A percentile compares a stretch with the other conserved stretches of the same genome.
phyloP scores from a whole-genome alignment of 35 echinoderm and acorn worm species.

The Acanthaster planci region DNA sequence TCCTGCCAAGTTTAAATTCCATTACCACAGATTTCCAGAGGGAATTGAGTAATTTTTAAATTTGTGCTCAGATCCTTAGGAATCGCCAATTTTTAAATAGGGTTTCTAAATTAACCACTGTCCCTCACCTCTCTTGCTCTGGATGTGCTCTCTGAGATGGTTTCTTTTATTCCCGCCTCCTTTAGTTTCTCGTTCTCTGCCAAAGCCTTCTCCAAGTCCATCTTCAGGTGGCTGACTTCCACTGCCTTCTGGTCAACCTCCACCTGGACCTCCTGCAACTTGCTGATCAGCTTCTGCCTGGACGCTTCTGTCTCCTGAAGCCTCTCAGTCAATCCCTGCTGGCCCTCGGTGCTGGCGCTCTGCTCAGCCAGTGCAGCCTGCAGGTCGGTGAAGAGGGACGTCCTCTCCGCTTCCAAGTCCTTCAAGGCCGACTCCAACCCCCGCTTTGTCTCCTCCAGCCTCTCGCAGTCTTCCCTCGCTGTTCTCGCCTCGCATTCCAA shows the following conservation, averaged over 20 bases:
- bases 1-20: too few species aligned
- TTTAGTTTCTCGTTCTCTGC: slow-evolving; percentile 24
- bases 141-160: neutral
- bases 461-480: neutral
- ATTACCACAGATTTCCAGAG: too few species aligned
- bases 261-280: slow-evolving; percentile 63
- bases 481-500: neutral
- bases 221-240: neutral
- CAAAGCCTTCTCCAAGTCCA: slow-evolving; percentile 40
- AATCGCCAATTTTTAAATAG: too few species aligned
- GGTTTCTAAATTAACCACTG: too few species aligned
- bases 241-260: slow-evolving; percentile 31
- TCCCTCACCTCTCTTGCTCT: neutral
- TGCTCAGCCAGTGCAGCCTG: slow-evolving; percentile 65
- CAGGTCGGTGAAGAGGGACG: slow-evolving; percentile 65
- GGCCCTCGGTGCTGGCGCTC: slow-evolving; percentile 26
- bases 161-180: neutral
- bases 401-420: slow-evolving; percentile 44
- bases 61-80: too few species aligned
- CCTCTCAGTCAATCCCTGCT: slow-evolving; percentile 46
- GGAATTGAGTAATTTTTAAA: too few species aligned
- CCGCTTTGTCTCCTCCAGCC: slow-evolving; percentile 44
- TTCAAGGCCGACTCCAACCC: slow-evolving; percentile 48
- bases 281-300: slow-evolving; percentile 71
- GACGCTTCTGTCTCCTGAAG: slow-evolving; percentile 61